Evolutionary conservation across 2,797 vertebrate genomes (phyloP), one percentile per base, ranked within the genome.

Genomic region (Mergus octosetaceus): DNA sequence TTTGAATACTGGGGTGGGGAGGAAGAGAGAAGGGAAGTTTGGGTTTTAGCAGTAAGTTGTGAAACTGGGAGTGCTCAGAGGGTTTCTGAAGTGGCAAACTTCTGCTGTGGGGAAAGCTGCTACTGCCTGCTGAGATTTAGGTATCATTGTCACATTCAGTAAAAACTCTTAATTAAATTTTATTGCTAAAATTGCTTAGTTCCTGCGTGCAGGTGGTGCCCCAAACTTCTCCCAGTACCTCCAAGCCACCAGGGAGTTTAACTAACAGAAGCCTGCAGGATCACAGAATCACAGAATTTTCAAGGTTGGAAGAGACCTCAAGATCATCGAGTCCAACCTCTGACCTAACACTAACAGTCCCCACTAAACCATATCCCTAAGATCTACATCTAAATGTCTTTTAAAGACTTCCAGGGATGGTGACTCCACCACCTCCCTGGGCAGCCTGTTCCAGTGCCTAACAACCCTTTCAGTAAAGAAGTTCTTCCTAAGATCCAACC

Each of bases 111-210:
- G 32, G 34, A 51, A 60, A 22, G 58, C 13, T 28, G 3, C 6
- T 20, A 30, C 20, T 32, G n/a, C 11, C 38, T 6, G 85, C 38
- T n/a, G 30, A 24, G 39, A 24, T 2, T 8, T 13, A 11, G 16
- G 10, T 12, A 12, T 11, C 10, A 0, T 51, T 38, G n/a, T 22
- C n/a, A 10, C 3, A 17, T 9, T 53, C 51, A 24, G 5, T 64
- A 39, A 47, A 49, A 75, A 1, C 45, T 64, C 70, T 51, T 39
- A 2, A 1, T 13, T 27, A 9, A 51, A 14, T 74, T 15, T 4
- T 34, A 6, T 47, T 73, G 62, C 12, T 51, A 11, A 78, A 72
- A 61, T 36, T 22, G 13, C 27, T 62, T 38, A 22, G n/a, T 70
- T 45, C 34, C 36, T 25, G 20, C 4, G 0, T 28, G 45, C 27